Evolutionary conservation across 2,113 vertebrate genomes (phyloP), one percentile per base, ranked within the genome.

Genomic region (Bufo bufo): DNA sequence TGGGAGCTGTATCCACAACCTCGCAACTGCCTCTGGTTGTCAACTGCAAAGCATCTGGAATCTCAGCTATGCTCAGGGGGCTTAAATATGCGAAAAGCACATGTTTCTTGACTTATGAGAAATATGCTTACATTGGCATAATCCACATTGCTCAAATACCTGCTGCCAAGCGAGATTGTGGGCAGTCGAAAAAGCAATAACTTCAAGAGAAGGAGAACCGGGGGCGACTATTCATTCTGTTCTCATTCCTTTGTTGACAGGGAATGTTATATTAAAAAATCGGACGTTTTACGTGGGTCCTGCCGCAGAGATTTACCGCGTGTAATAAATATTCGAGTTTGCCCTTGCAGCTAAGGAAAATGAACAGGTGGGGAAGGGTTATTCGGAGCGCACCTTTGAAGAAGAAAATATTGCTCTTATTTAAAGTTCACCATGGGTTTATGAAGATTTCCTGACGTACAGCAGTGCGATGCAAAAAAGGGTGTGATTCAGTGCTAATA

Each of bases 141-240:
- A 77, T 71, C 54, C 13, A 17, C 81, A 89, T 89, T 84, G 47
- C n/a, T 89, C 8, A 65, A 84, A 89, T 89, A 84, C 74, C 82
- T 84, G 81, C 82, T 89, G 87, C 87, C 87, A 89, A 89, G 87
- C 81, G n/a, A 66, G 59, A 89, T 89, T 84, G 87, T 69, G 87
- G 87, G 82, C 87, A 89, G 58, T 33, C 74, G 78, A 49, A 20
- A 88, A 83, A 78, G 71, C 74, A 89, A 89, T 84, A 89, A 87
- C 85, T 69, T 87, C 33, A 65, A 54, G 75, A 87, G 45, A 23
- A 88, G 72, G 49, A 82, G 82, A 65, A 84, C 80, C 87, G 23
- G 80, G 72, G 87, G 80, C 87, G 63, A 84, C 74, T 7, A 77
- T 81, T 87, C 77, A 74, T 74, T 74, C 33, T 74, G 9, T 82